Conservation (phyloP, 2,888 invertebrate genomes). For the Lasioglossum morio region DNA sequence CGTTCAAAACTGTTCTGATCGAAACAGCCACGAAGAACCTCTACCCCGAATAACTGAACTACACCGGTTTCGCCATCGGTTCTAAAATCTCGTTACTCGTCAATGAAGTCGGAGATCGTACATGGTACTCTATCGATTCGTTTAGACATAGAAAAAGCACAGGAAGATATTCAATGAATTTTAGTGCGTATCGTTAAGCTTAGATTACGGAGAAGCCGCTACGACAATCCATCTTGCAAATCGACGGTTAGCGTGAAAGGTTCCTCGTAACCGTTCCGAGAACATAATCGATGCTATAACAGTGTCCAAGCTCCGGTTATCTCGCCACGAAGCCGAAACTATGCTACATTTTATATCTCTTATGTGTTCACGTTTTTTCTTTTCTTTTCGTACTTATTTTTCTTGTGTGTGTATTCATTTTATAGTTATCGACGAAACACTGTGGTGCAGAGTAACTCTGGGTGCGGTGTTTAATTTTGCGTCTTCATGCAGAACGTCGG, state of each 20-base stretch:
- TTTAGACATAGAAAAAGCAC: background rate
- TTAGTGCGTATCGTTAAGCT: background rate
- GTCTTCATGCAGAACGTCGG: conserved; percentile 75
- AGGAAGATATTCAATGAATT: background rate
- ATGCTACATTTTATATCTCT: conserved; percentile 39
- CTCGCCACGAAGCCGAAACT: conserved; percentile 41
- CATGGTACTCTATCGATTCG: background rate
- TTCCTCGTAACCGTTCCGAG: background rate
- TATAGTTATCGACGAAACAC: conserved; percentile 42
- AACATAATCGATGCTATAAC: background rate
- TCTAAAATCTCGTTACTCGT: background rate
- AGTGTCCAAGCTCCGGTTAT: background rate
- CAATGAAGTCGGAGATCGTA: too few relatives aligned
- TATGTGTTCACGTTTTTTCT: background rate
- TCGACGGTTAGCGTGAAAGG: background rate
- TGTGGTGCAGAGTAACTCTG: conserved; percentile 72
- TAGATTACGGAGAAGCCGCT: background rate
- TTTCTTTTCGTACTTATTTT: conserved; percentile 8
- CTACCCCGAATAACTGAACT: background rate
- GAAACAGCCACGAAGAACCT: conserved; percentile 6
- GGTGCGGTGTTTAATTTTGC: conserved; percentile 75
- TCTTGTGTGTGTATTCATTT: background rate
- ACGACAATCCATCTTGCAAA: background rate
- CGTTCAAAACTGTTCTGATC: background rate
- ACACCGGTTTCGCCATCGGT: background rate